Conservation (phyloP, 2,888 invertebrate genomes). For the Caenorhabditis afra region DNA sequence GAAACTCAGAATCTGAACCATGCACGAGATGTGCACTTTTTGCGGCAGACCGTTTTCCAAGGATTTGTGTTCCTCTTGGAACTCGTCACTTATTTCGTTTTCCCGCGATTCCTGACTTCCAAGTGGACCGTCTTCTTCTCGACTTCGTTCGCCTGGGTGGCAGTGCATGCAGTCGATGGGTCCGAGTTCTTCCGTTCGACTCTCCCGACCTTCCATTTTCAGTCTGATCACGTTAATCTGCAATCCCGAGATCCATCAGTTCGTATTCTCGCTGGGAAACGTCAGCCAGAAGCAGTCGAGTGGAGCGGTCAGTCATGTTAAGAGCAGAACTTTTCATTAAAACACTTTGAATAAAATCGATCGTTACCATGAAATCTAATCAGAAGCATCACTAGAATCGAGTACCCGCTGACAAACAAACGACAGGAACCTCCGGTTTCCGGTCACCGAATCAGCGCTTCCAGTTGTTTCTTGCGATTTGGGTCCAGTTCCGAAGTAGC, state of each 20-base stretch:
- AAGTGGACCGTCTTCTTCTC: constrained; percentile 17
- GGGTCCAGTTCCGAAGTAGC: constrained; percentile 65
- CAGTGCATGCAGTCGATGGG: constrained; percentile 34
- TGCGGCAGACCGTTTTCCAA: constrained; percentile 23
- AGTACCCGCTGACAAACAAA: constrained; percentile 24
- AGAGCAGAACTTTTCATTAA: too few relatives aligned
- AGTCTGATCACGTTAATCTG: too few relatives aligned
- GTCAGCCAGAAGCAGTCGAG: too few relatives aligned
- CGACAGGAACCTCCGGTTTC: background rate
- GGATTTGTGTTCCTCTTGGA: constrained; percentile 25
- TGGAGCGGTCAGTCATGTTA: too few relatives aligned
- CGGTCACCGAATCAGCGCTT: constrained; percentile 58
- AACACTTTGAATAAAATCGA: too few relatives aligned
- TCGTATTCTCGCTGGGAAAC: too few relatives aligned
- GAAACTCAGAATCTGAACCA: too few relatives aligned
- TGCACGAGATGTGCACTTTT: background rate
- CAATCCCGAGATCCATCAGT: too few relatives aligned
- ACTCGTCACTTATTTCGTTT: constrained; percentile 22
- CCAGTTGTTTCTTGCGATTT: constrained; percentile 62
- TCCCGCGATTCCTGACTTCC: background rate
- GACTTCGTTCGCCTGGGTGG: constrained; percentile 35
- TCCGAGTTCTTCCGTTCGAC: background rate
- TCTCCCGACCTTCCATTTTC: too few relatives aligned
- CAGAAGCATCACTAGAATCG: constrained; percentile 32
- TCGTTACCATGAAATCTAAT: constrained; percentile 23